These are phyloP conservation scores for Noturus placidus DNA, from an alignment of 2,113 vertebrate species.

Conservation along the genomic window DNA sequence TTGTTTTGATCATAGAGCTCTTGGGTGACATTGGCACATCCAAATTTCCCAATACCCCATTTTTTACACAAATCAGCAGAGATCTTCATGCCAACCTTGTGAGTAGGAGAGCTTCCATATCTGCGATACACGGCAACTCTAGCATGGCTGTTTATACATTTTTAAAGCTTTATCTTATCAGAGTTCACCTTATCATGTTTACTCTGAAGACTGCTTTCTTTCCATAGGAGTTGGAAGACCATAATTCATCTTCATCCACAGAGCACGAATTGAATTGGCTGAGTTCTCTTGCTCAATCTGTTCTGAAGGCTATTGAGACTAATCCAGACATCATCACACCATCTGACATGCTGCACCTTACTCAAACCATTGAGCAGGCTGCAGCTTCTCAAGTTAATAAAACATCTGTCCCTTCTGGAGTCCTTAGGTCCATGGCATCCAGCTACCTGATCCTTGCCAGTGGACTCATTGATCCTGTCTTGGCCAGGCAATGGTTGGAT, in stretches of 20 bases:
- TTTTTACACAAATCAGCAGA: constrained; percentile 63
- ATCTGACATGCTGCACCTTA: constrained; percentile 53
- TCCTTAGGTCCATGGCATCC: constrained; percentile 45
- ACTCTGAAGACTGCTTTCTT: not conserved
- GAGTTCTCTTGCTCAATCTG: constrained; percentile 54
- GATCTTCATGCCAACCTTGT: constrained; percentile 62
- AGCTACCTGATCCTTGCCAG: constrained; percentile 57
- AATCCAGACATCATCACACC: constrained; percentile 47
- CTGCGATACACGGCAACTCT: not conserved
- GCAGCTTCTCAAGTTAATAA: constrained; percentile 39
- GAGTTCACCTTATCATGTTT: not conserved
- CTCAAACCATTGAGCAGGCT: constrained; percentile 48
- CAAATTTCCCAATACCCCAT: constrained; percentile 61
- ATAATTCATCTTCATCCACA: constrained; percentile 47
- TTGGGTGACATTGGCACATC: constrained; percentile 44
- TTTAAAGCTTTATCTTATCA: constrained; percentile 7
- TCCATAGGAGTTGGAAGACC: constrained; percentile 55
- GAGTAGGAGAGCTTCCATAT: constrained; percentile 53
- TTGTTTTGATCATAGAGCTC: constrained; percentile 56
- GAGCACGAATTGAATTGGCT: constrained; percentile 53
- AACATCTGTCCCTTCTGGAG: constrained; percentile 9
- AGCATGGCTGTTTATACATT: not conserved
- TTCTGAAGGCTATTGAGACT: constrained; percentile 51
- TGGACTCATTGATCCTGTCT: constrained; percentile 47
- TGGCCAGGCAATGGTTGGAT: constrained; percentile 50